Percentiles rank a stretch among this genome's conserved stretches.
phyloP scores from a whole-genome alignment of 2,888 invertebrate species.

The Cynaeus angustus region DNA sequence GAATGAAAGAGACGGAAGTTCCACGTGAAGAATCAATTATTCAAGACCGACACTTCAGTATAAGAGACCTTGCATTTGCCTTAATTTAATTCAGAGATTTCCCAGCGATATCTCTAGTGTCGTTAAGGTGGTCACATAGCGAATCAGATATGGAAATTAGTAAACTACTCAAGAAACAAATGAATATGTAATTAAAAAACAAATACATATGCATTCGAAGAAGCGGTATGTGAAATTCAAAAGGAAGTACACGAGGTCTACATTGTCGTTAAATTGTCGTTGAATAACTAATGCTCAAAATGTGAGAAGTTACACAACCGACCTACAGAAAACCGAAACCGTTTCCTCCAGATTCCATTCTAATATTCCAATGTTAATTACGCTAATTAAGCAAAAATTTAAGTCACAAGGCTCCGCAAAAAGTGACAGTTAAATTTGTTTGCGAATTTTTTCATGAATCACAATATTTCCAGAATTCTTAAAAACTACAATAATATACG shows the following conservation, averaged over 20 bases:
- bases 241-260: conserved; percentile 55
- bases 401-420: too few relatives aligned
- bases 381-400: too few relatives aligned
- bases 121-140: conserved; percentile 68
- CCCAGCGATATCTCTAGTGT: conserved; percentile 67
- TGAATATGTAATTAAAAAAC: conserved; percentile 67
- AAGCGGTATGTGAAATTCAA: conserved; percentile 66
- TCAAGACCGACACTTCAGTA: conserved; percentile 62
- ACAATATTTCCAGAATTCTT: too few relatives aligned
- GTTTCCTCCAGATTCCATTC: conserved; percentile 3
- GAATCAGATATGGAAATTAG: conserved; percentile 69
- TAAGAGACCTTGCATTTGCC: conserved; percentile 66
- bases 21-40: conserved; percentile 62
- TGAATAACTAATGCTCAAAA: conserved; percentile 52
- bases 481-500: too few relatives aligned
- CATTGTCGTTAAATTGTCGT: conserved; percentile 50
- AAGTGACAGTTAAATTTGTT: too few relatives aligned
- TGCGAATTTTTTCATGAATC: too few relatives aligned
- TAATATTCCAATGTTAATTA: too few relatives aligned
- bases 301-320: conserved; percentile 49
- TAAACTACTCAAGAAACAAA: conserved; percentile 66
- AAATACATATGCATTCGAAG: conserved; percentile 67
- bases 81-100: conserved; percentile 68
- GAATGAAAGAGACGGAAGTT: conserved; percentile 57
- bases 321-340: conserved; percentile 8